Conservation (phyloP, 1,140 invertebrate species). For the Trichoplusia ni region DNA sequence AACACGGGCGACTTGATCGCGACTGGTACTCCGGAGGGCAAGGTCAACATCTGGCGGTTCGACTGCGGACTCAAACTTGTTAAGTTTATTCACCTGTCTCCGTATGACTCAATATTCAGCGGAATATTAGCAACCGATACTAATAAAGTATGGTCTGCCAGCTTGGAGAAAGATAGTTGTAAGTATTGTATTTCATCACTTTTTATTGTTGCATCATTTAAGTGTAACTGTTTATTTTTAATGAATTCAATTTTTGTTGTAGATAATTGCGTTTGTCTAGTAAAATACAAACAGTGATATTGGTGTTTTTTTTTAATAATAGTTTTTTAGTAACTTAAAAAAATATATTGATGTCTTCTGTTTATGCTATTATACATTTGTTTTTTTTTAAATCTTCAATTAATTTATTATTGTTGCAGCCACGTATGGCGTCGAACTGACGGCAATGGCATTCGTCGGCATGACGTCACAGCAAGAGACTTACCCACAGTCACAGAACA, state of each 20-base stretch:
- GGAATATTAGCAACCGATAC: constrained; percentile 68
- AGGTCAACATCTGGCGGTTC: constrained; percentile 87
- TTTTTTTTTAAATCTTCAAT: too few species aligned
- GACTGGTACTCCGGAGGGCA: constrained; percentile 82
- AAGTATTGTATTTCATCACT: constrained; percentile 42
- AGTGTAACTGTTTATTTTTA: too few species aligned
- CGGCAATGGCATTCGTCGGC: constrained; percentile 73
- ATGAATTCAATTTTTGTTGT: too few species aligned
- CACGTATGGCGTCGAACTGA: constrained; percentile 67
- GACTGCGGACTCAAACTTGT: constrained; percentile 86
- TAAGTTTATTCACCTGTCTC: constrained; percentile 71
- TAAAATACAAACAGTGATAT: too few species aligned
- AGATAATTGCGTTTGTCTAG: too few species aligned
- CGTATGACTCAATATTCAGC: constrained; percentile 76
- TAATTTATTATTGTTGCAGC: constrained; percentile 55
- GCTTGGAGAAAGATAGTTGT: constrained; percentile 75
- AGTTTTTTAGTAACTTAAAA: background rate
- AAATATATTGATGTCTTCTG: too few species aligned
- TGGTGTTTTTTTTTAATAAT: background rate
- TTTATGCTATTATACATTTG: background rate
- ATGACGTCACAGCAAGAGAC: constrained; percentile 64
- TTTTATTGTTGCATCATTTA: background rate
- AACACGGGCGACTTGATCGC: constrained; percentile 87
- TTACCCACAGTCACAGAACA: constrained; percentile 59
- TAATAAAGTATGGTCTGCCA: constrained; percentile 77